Base-by-base conservation (phyloP, 2,888 invertebrate species). In the Volucella inanis region DNA sequence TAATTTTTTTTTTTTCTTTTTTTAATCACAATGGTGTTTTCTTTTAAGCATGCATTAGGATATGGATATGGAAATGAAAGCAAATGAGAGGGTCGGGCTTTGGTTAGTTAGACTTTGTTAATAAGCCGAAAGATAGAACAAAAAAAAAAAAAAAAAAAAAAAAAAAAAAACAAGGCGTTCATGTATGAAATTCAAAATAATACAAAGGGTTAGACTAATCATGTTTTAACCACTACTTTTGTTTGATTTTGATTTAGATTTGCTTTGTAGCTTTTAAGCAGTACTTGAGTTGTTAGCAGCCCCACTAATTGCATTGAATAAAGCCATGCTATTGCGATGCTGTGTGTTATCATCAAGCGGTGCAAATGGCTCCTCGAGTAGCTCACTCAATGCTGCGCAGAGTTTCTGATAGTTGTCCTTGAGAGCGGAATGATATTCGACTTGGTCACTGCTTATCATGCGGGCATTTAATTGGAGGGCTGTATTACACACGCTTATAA, bases 401-500 rank as follows among this genome's bases (percentile, higher is more conserved):
- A 98, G 93, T 89, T 97, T 97, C 89, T 95, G 95, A 92, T 97
- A 98, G 92, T 98, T 98, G 54, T 95, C 94, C 88, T 96, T 95
- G 45, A 98, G 92, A 8, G 96, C 96, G 90, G 97, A 96, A 90
- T 99, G 99, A 91, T 99, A 99, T 88, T 98, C 96, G 65, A 95
- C 94, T 91, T 98, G 98, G 92, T 98, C 98, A 3, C 95, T 94
- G 84, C 95, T 95, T 89, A 99, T 97, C 87, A 98, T 94, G 88
- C 96, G 96, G 52, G 96, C 96, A 92, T 99, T 99, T 70, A 98
- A 94, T 90, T 97, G 96, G 50, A 99, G 92, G 0, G 98, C 98
- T 6, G 96, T 95, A 89, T 97, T 96, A 92, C 98, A 98, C 55
- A 98, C 95, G 85, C 96, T 95, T 88, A 98, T 94, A 93, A 99